Percentiles rank a stretch among this genome's conserved stretches.
Evolutionary conservation across 2,113 vertebrate species (phyloP).

Genomic region (Chloroceryle aenea): DNA sequence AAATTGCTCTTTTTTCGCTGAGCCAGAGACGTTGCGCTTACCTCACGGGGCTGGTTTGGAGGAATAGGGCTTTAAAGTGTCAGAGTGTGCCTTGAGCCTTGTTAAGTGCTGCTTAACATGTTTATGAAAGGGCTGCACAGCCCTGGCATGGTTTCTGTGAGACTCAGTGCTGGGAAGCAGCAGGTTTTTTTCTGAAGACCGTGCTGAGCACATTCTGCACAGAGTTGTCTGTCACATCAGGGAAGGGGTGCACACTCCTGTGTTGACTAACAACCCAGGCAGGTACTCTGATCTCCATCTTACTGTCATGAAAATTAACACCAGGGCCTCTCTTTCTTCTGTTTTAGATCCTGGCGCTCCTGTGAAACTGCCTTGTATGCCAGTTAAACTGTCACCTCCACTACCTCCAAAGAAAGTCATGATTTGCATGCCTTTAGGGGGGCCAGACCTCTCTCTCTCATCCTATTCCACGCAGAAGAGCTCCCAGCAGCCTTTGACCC

Average conservation of each 20-base stretch:
- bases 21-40: neutral
- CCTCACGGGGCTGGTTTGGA: neutral
- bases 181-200: neutral
- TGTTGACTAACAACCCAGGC: neutral
- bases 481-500: slow-evolving; percentile 77
- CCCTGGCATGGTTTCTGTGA: neutral
- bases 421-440: slow-evolving; percentile 93
- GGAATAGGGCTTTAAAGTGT: neutral
- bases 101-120: neutral
- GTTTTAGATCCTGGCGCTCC: slow-evolving; percentile 90
- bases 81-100: neutral
- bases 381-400: slow-evolving; percentile 94
- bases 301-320: slow-evolving; percentile 1
- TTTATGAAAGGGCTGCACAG: neutral
- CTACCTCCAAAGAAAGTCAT: slow-evolving; percentile 99
- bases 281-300: neutral
- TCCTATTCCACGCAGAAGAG: slow-evolving; percentile 86
- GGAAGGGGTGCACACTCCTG: neutral
- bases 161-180: neutral
- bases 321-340: slow-evolving; percentile 51
- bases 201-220: neutral
- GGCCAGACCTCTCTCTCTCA: slow-evolving; percentile 85
- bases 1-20: neutral
- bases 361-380: slow-evolving; percentile 95
- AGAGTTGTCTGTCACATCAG: neutral